Percentiles rank a stretch among this genome's conserved stretches.
These are phyloP conservation scores for Proisotoma minuta DNA, from an alignment of 2,888 invertebrate genomes.

Conservation along the genomic window DNA sequence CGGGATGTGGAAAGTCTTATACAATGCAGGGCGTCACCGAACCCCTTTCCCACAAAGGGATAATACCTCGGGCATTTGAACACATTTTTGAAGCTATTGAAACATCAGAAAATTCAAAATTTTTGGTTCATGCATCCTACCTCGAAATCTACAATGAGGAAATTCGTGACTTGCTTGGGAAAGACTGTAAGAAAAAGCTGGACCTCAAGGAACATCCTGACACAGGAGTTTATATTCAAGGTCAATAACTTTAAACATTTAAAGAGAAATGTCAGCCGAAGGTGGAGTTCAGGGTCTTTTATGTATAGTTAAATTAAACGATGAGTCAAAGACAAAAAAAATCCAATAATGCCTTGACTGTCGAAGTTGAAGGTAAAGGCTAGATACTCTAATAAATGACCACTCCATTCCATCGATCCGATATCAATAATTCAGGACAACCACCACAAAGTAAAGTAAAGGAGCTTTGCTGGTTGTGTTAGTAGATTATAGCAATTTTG, in stretches of 20 bases:
- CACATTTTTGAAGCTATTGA: conserved; percentile 82
- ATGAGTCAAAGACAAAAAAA: too few species aligned
- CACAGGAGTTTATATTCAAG: conserved; percentile 62
- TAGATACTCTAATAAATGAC: not conserved
- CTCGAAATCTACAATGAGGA: conserved; percentile 82
- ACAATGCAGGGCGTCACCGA: conserved; percentile 74
- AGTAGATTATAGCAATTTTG: too few species aligned
- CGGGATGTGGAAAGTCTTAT: conserved; percentile 85
- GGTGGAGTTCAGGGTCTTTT: not conserved
- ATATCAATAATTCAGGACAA: not conserved
- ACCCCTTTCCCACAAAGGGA: conserved; percentile 57
- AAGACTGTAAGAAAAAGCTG: conserved; percentile 58
- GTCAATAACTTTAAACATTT: conserved; percentile 49
- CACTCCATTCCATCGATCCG: not conserved
- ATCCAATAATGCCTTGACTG: not conserved
- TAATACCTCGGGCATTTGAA: conserved; percentile 76
- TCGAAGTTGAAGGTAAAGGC: not conserved
- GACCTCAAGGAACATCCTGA: conserved; percentile 65
- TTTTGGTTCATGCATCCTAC: conserved; percentile 70
- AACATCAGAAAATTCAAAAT: conserved; percentile 65
- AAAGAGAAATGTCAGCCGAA: not conserved
- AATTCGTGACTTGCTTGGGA: conserved; percentile 64
- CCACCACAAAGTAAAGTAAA: too few species aligned
- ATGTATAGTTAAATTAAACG: too few species aligned
- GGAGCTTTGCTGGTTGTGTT: too few species aligned